phyloP scores from a whole-genome alignment of 2,888 invertebrate species.

The Diarsia brunnea region DNA sequence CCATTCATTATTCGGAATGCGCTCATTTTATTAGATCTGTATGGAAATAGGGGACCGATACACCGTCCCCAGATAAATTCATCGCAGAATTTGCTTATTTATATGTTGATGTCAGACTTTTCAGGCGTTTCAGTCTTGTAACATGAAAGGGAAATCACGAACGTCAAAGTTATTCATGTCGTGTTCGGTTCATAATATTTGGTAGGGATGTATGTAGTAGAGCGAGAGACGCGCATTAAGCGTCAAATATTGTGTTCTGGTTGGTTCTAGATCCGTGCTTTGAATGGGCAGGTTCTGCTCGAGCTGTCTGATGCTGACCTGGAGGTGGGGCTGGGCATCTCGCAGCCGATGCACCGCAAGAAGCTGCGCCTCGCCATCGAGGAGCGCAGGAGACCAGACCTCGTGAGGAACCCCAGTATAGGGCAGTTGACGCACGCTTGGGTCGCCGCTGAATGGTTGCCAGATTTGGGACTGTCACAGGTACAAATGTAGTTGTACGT shows the following conservation, averaged over 20 bases:
- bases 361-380: constrained; percentile 98
- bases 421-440: constrained; percentile 97
- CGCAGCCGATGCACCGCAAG: constrained; percentile 98
- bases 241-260: constrained; percentile 91
- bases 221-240: constrained; percentile 86
- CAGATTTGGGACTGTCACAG: constrained; percentile 96
- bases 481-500: constrained; percentile 74
- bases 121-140: constrained; percentile 47
- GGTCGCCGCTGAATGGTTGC: constrained; percentile 98
- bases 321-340: constrained; percentile 97
- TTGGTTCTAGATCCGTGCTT: constrained; percentile 93
- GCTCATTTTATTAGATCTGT: constrained; percentile 83
- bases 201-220: constrained; percentile 63
- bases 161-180: constrained; percentile 44
- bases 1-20: constrained; percentile 79
- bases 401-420: constrained; percentile 96
- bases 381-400: constrained; percentile 96
- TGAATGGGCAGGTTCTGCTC: constrained; percentile 95
- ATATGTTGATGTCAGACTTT: constrained; percentile 71
- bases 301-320: constrained; percentile 97
- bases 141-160: constrained; percentile 49
- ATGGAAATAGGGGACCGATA: constrained; percentile 81
- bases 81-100: constrained; percentile 77
- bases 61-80: constrained; percentile 77
- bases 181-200: constrained; percentile 34